These are phyloP conservation scores for Tenualosa thibaudeaui DNA, from an alignment of 2,797 vertebrate genomes.

Conservation along the genomic window DNA sequence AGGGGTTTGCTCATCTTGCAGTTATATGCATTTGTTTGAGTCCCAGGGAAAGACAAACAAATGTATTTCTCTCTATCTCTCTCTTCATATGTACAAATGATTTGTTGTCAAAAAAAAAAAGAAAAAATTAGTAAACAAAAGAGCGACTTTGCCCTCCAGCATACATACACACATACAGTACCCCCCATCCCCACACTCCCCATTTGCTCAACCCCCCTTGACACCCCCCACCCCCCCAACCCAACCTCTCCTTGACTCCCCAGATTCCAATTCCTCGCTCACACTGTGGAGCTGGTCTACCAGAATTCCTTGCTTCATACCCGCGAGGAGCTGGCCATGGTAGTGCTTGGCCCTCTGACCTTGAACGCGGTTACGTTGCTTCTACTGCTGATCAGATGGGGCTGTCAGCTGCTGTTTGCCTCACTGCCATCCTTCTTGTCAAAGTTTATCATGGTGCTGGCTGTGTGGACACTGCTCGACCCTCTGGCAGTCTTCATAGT, in stretches of 20 bases:
- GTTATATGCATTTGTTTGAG: not conserved
- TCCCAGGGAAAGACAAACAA: not conserved
- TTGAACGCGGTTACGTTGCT: conserved; percentile 82
- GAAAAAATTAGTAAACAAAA: conserved; percentile 11
- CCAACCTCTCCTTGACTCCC: conserved; percentile 49
- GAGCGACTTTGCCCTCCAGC: conserved; percentile 12
- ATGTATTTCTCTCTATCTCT: not conserved
- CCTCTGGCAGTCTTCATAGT: conserved; percentile 92
- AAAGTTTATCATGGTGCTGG: conserved; percentile 94
- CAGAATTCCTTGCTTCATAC: conserved; percentile 84
- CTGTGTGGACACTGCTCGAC: conserved; percentile 94
- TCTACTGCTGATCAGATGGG: conserved; percentile 93
- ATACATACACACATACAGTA: not conserved
- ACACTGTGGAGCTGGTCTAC: conserved; percentile 90
- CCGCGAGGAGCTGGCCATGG: conserved; percentile 86
- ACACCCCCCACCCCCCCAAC: conserved; percentile 46
- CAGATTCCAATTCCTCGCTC: conserved; percentile 82
- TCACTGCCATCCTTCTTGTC: conserved; percentile 93
- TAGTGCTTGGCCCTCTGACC: conserved; percentile 88
- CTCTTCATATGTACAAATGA: not conserved
- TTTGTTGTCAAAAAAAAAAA: not conserved
- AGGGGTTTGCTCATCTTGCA: not conserved
- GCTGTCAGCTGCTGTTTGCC: conserved; percentile 92
- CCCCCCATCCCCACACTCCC: conserved; percentile 26
- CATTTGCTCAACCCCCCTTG: conserved; percentile 46